These are phyloP conservation scores for Noctua pronuba DNA, from an alignment of 2,888 invertebrate genomes.

Conservation along the genomic window DNA sequence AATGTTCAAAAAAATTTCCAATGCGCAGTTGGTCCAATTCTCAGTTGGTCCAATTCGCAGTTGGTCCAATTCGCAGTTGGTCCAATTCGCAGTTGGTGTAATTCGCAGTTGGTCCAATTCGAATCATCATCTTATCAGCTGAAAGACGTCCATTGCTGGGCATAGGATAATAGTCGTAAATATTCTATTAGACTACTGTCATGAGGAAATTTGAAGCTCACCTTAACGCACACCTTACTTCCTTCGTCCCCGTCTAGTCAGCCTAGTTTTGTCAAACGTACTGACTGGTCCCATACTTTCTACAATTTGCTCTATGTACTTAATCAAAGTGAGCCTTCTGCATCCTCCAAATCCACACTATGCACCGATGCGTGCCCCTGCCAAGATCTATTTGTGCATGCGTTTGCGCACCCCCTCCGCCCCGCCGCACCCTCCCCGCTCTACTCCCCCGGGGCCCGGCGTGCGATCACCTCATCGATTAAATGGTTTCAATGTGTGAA, in stretches of 20 bases:
- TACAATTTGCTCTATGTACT: not conserved
- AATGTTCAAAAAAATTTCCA: no score
- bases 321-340: slow-evolving; percentile 33
- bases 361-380: slow-evolving; percentile 64
- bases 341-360: not conserved
- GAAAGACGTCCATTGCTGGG: no score
- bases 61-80: no score
- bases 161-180: not conserved
- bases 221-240: not conserved
- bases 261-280: not conserved
- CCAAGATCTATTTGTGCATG: slow-evolving; percentile 77
- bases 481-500: slow-evolving; percentile 61
- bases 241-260: no score
- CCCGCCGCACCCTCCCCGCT: not conserved
- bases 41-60: no score
- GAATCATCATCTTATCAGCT: no score
- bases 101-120: no score
- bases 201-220: not conserved
- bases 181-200: not conserved
- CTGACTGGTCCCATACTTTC: not conserved
- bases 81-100: no score
- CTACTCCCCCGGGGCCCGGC: not conserved
- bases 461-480: slow-evolving; percentile 70
- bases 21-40: no score
- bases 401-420: slow-evolving; percentile 52